Conservation (phyloP, 2,797 vertebrate genomes). For the Vireo griseus region DNA sequence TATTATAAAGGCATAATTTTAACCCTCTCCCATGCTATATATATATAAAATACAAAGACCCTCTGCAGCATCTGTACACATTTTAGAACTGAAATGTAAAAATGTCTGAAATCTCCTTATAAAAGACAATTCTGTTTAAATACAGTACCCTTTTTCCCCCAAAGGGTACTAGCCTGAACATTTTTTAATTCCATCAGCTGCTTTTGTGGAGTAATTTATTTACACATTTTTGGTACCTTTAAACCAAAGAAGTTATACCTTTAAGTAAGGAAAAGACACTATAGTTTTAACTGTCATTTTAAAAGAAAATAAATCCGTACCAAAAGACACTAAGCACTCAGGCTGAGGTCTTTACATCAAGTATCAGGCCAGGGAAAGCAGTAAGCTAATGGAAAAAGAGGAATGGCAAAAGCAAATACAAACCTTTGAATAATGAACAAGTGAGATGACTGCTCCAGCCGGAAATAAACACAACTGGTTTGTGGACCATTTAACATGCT, state of each 20-base stretch:
- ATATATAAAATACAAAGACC: constrained; percentile 40
- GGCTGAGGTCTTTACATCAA: constrained; percentile 50
- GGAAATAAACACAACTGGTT: neutral
- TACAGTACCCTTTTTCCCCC: neutral
- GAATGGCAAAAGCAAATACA: neutral
- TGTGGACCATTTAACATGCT: constrained; percentile 19
- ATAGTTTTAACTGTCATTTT: neutral
- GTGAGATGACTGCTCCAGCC: neutral
- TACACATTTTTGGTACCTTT: constrained; percentile 56
- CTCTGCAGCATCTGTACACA: constrained; percentile 39
- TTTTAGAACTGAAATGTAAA: constrained; percentile 47
- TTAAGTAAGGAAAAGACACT: neutral
- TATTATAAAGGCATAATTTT: constrained; percentile 47
- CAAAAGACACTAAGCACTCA: constrained; percentile 44
- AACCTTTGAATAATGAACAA: neutral
- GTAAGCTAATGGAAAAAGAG: neutral
- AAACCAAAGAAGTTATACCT: neutral
- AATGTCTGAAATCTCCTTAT: constrained; percentile 13
- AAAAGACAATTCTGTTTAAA: constrained; percentile 38
- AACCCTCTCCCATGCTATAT: neutral
- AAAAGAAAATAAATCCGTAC: neutral
- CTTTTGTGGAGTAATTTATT: constrained; percentile 22
- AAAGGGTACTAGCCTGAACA: neutral
- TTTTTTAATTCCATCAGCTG: constrained; percentile 20
- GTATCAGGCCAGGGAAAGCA: constrained; percentile 33